Base-by-base conservation (phyloP, 2,888 invertebrate genomes). In the Pyrocoelia pectoralis region DNA sequence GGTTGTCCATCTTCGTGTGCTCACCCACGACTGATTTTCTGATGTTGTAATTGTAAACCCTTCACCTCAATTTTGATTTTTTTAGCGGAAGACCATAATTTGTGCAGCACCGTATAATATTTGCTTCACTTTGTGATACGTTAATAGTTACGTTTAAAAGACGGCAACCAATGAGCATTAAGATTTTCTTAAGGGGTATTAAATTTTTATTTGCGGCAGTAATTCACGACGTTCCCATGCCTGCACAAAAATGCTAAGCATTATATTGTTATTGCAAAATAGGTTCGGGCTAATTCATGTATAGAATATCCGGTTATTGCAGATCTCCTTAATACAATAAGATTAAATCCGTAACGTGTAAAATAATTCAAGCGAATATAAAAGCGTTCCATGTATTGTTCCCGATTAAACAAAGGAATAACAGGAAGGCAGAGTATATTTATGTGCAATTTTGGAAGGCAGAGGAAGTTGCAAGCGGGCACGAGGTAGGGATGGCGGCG, bases 81-180 rank as follows among this genome's bases (percentile, higher is more conserved):
- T 75, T 73, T 74, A 74, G 74, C 77, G 78, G 77, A 78, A 79
- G 76, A 77, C 77, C 77, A 74, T 79, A 79, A 79, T 79, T 79
- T 79, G 77, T 73, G 74, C 77, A 74, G 70, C 73, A 75, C 76
- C 77, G 76, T 77, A 74, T 77, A 79, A 79, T 76, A 78, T 77
- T 76, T 74, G 76, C 72, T 75, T 77, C 78, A 73, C 75, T 75
- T 63, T 74, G 75, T 69, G 71, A 77, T 73, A 75, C 67, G 76
- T 73, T 76, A 76, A 77, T 77, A 68, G 68, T 62, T 61, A 66
- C 61, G 58, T 64, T 65, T 61, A 54, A 54, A 48, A 61, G 68
- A 68, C 68, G 67, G 60, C 33, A 3, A 6, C 68, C 62, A 61
- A 62, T 67, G 67, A 68, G 61, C 66, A 65, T 57, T 67, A 53